Conservation (phyloP, 2,113 vertebrate species). For the Hypocryptadius cinnamomeus region DNA sequence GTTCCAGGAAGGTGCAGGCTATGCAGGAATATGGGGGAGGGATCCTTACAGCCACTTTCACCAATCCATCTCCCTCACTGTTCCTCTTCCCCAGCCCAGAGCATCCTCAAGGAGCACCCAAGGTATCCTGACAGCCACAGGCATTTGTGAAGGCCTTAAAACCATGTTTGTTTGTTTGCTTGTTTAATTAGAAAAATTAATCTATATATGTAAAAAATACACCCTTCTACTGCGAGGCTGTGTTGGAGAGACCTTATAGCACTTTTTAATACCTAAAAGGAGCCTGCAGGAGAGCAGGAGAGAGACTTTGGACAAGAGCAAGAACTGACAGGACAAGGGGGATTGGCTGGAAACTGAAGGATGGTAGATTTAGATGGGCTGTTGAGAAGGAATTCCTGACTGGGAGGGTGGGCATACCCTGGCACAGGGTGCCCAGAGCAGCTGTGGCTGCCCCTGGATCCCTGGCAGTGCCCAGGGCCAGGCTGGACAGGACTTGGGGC, state of each 20-base stretch:
- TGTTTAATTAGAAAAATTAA: not conserved
- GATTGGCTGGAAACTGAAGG: not conserved
- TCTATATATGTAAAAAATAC: not conserved
- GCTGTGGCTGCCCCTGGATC: not conserved
- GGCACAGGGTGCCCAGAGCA: not conserved
- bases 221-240: not conserved
- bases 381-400: not conserved
- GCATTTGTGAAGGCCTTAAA: not conserved
- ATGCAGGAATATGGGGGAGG: not conserved
- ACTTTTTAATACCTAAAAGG: not conserved
- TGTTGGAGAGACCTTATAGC: not conserved
- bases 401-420: not conserved
- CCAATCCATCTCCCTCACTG: not conserved
- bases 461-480: not conserved
- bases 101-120: not conserved
- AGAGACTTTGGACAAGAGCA: not conserved
- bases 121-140: not conserved
- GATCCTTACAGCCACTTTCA: not conserved
- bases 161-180: not conserved
- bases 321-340: not conserved
- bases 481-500: not conserved
- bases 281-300: not conserved
- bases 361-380: not conserved
- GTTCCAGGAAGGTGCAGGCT: not conserved
- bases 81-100: not conserved